phyloP scores from a whole-genome alignment of 2,797 vertebrate species.

The Lophotriccus pileatus region DNA sequence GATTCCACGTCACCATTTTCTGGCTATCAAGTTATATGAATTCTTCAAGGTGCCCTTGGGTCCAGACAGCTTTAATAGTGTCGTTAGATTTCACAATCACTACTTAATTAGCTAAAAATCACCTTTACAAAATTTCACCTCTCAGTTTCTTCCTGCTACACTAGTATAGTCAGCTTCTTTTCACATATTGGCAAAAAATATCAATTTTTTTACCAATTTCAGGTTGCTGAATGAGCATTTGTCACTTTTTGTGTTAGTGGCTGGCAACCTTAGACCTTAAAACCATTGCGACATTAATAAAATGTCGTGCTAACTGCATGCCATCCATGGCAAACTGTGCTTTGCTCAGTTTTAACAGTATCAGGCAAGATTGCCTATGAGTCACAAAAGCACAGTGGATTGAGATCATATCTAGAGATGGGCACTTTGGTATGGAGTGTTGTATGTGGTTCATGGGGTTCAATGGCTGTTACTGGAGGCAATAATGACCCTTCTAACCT shows the following conservation, averaged over 20 bases:
- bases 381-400: background rate
- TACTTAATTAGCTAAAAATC: background rate
- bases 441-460: background rate
- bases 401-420: background rate
- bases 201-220: background rate
- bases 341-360: background rate
- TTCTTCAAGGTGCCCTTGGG: background rate
- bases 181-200: background rate
- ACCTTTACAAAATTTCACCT: background rate
- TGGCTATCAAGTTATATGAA: background rate
- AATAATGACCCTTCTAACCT: background rate
- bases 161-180: background rate
- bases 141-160: background rate
- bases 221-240: background rate
- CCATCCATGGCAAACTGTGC: background rate
- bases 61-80: background rate
- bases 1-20: background rate
- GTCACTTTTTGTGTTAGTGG: background rate
- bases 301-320: background rate
- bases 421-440: background rate
- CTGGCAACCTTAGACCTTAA: background rate
- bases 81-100: background rate
- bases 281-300: background rate
- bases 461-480: background rate
- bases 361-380: background rate